phyloP scores from a whole-genome alignment of 2,797 vertebrate species.

The Eospalax fontanierii region DNA sequence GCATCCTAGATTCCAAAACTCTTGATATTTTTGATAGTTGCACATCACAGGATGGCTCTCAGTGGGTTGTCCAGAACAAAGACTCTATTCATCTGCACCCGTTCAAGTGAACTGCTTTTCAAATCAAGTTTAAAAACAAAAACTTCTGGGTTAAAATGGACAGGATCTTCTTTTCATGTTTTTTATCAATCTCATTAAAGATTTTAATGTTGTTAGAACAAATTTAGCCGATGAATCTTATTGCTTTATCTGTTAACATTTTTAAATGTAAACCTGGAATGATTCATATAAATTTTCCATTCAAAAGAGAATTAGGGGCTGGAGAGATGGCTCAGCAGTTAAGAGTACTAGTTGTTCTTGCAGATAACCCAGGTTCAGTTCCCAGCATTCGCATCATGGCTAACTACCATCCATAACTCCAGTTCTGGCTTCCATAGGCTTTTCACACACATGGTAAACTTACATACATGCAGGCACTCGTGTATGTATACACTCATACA shows the following conservation, averaged over 20 bases:
- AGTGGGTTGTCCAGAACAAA: conserved; percentile 37
- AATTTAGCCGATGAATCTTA: conserved; percentile 19
- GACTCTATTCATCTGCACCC: background rate
- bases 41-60: background rate
- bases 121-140: background rate
- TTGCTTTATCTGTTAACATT: conserved; percentile 24
- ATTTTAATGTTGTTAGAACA: background rate
- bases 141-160: background rate
- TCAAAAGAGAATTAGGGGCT: conserved; percentile 18
- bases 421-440: too few relatives aligned
- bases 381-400: too few relatives aligned
- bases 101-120: conserved; percentile 21
- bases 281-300: conserved; percentile 30
- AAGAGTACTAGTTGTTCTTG: too few relatives aligned
- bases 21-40: background rate
- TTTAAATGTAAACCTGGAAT: background rate
- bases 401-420: too few relatives aligned
- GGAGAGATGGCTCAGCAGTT: too few relatives aligned
- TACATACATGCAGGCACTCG: too few relatives aligned
- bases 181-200: background rate
- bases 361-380: too few relatives aligned
- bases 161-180: background rate
- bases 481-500: too few relatives aligned
- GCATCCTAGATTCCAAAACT: background rate
- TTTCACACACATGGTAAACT: too few relatives aligned